Percentiles rank a stretch among this genome's conserved stretches.
Evolutionary conservation across 2,888 invertebrate species (phyloP).

Genomic region (Chloroclysta siterata): DNA sequence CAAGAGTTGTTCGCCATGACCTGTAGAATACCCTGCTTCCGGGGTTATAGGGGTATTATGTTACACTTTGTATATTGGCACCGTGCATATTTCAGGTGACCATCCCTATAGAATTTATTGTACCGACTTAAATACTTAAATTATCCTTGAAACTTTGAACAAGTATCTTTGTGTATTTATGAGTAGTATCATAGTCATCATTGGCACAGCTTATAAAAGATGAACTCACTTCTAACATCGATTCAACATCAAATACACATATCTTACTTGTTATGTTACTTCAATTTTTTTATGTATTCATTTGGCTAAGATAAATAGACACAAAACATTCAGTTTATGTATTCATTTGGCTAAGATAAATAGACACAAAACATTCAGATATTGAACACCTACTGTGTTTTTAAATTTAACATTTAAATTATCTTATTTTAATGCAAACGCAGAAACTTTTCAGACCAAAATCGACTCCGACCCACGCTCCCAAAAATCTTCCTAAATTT

Average conservation of each 20-base stretch:
- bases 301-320: conserved; percentile 1
- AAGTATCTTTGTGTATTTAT: too few species aligned
- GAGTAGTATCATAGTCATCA: not conserved
- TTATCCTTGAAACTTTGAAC: too few species aligned
- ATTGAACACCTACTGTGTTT: not conserved
- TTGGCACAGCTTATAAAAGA: not conserved
- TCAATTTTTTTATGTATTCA: not conserved
- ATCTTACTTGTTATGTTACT: not conserved
- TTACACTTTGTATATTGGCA: too few species aligned
- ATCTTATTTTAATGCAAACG: not conserved
- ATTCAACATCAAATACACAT: conserved; percentile 1
- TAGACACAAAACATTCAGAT: conserved; percentile 2
- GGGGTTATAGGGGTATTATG: too few species aligned
- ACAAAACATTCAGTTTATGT: not conserved
- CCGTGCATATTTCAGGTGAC: too few species aligned
- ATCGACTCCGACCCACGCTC: not conserved
- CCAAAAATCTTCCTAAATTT: too few species aligned
- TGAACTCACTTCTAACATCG: not conserved
- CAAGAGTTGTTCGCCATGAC: too few species aligned
- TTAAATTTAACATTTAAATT: not conserved
- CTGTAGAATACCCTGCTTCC: too few species aligned
- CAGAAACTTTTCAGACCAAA: not conserved
- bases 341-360: not conserved
- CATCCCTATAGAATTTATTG: too few species aligned
- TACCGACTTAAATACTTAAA: too few species aligned